Conservation (phyloP, 2,113 vertebrate genomes). For the Trematocara zebra region DNA sequence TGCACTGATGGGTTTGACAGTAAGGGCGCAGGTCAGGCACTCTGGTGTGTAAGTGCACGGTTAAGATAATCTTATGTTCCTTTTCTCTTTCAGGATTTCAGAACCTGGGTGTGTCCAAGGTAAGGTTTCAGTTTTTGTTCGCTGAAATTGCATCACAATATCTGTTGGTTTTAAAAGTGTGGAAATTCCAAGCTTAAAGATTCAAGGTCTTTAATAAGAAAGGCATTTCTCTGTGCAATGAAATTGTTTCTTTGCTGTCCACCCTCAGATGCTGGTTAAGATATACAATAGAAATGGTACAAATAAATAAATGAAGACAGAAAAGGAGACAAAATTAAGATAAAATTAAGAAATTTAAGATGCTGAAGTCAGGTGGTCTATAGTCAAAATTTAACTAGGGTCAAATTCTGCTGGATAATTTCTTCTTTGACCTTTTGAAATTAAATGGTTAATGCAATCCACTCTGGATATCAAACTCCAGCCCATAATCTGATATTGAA, state of each 20-base stretch:
- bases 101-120: neutral
- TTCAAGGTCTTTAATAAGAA: neutral
- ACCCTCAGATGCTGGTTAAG: neutral
- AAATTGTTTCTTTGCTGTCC: neutral
- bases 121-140: neutral
- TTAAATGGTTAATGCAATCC: neutral
- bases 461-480: neutral
- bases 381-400: neutral
- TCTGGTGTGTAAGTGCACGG: accelerated
- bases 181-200: neutral
- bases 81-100: neutral
- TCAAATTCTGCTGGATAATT: neutral
- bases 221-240: neutral
- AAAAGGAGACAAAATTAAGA: neutral
- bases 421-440: neutral
- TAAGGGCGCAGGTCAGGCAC: accelerated
- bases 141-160: neutral
- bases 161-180: neutral
- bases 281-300: neutral
- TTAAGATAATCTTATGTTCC: neutral
- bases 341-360: neutral
- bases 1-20: slow-evolving; percentile 67
- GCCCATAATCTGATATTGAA: neutral
- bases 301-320: accelerated
- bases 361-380: neutral